These are phyloP conservation scores for Aphaenogaster rudis DNA, from an alignment of 1,140 invertebrate species.

Conservation along the genomic window DNA sequence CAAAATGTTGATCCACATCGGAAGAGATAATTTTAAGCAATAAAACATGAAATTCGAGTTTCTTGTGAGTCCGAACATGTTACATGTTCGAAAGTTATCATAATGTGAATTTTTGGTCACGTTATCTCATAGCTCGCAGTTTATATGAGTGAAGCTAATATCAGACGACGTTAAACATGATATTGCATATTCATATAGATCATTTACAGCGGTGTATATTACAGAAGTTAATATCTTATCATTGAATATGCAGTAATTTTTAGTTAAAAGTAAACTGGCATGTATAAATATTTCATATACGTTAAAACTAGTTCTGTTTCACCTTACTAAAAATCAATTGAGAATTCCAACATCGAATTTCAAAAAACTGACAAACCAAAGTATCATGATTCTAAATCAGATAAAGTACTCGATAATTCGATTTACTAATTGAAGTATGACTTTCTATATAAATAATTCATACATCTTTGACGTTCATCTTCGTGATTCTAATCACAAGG, in stretches of 20 bases:
- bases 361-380: neutral
- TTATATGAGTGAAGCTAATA: neutral
- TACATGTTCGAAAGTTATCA: neutral
- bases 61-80: too few species aligned
- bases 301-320: neutral
- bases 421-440: constrained; percentile 80
- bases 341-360: neutral
- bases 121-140: constrained; percentile 14
- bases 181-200: constrained; percentile 23
- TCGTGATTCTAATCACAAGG: constrained; percentile 40
- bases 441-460: constrained; percentile 79
- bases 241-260: constrained; percentile 8
- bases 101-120: constrained; percentile 14
- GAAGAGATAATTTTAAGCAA: constrained; percentile 38
- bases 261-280: neutral
- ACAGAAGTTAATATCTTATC: constrained; percentile 7
- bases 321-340: constrained; percentile 16
- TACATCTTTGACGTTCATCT: constrained; percentile 57
- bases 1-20: constrained; percentile 31
- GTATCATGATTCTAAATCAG: neutral
- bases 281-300: neutral
- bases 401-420: constrained; percentile 55
- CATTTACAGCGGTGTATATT: neutral
- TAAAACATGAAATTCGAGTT: constrained; percentile 45
- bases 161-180: neutral